These are phyloP conservation scores for Myoxocephalus aenaeus DNA, from an alignment of 2,797 vertebrate genomes.

Conservation along the genomic window DNA sequence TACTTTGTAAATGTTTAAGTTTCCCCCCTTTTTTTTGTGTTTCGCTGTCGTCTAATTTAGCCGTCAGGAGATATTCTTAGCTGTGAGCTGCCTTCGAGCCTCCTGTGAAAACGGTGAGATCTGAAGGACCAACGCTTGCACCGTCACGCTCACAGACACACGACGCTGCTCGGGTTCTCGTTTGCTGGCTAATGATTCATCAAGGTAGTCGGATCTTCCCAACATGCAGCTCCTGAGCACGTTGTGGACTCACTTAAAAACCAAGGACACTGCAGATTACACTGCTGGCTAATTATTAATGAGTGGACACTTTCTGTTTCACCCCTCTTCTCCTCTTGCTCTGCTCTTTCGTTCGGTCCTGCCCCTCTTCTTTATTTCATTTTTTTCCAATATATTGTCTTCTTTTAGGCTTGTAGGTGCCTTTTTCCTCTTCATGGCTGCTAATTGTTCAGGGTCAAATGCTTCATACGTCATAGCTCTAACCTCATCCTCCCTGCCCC, in stretches of 20 bases:
- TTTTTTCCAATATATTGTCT: neutral
- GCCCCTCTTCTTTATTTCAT: neutral
- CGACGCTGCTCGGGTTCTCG: conserved; percentile 13
- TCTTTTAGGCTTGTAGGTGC: neutral
- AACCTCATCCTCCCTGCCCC: conserved; percentile 10
- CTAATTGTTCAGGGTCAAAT: conserved; percentile 30
- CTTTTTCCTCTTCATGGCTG: conserved; percentile 1
- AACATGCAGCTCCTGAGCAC: conserved; percentile 23
- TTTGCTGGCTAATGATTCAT: conserved; percentile 54
- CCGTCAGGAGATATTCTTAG: conserved; percentile 15
- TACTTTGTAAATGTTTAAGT: conserved; percentile 40
- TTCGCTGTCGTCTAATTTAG: conserved; percentile 12
- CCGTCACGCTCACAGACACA: neutral
- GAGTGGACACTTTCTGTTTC: conserved; percentile 57
- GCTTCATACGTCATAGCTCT: neutral
- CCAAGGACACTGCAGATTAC: conserved; percentile 45
- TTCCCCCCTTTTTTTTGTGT: neutral
- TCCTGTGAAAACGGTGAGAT: neutral
- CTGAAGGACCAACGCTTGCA: neutral
- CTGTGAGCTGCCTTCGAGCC: neutral
- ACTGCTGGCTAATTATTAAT: conserved; percentile 66
- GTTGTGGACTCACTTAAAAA: conserved; percentile 50
- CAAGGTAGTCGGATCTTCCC: conserved; percentile 15
- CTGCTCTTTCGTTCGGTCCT: neutral
- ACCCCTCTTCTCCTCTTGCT: conserved; percentile 19